Evolutionary conservation across 53 echinoderm and acorn worm species (phyloP).

Genomic region (Pentamera pediparva): DNA sequence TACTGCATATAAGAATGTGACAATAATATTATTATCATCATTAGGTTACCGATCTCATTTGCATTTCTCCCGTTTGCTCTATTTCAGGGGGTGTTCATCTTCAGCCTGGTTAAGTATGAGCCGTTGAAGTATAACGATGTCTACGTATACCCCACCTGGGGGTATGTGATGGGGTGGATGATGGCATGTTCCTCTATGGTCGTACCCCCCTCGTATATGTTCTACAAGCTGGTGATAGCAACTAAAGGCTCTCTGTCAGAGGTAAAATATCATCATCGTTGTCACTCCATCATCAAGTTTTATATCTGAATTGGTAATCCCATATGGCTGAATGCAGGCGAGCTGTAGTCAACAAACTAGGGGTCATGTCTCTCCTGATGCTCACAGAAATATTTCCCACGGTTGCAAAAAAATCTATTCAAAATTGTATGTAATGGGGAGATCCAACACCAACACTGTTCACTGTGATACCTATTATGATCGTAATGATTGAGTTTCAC

Average conservation of each 20-base stretch:
- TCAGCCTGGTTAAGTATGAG: constrained; percentile 72
- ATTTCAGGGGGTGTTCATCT: constrained; percentile 77
- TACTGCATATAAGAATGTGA: too few relatives aligned
- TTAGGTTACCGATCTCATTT: too few relatives aligned
- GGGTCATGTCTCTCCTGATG: too few relatives aligned
- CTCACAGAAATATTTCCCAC: too few relatives aligned
- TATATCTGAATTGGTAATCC: neutral
- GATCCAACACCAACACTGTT: neutral
- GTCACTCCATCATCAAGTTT: neutral
- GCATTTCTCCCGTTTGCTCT: neutral
- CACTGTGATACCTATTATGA: too few relatives aligned
- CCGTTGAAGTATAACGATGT: constrained; percentile 60
- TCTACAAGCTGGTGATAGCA: constrained; percentile 56
- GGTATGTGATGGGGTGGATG: constrained; percentile 78
- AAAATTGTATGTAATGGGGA: too few relatives aligned
- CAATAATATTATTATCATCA: too few relatives aligned
- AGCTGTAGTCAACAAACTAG: too few relatives aligned
- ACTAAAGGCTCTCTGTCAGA: constrained; percentile 53
- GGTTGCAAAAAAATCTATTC: neutral
- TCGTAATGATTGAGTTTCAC: too few relatives aligned
- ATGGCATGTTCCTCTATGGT: constrained; percentile 77
- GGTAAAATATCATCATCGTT: constrained; percentile 37
- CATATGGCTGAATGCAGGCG: too few relatives aligned
- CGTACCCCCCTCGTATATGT: constrained; percentile 56
- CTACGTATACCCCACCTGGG: constrained; percentile 77